Conservation (phyloP, 2,113 vertebrate genomes). For the Trogon melanurus region DNA sequence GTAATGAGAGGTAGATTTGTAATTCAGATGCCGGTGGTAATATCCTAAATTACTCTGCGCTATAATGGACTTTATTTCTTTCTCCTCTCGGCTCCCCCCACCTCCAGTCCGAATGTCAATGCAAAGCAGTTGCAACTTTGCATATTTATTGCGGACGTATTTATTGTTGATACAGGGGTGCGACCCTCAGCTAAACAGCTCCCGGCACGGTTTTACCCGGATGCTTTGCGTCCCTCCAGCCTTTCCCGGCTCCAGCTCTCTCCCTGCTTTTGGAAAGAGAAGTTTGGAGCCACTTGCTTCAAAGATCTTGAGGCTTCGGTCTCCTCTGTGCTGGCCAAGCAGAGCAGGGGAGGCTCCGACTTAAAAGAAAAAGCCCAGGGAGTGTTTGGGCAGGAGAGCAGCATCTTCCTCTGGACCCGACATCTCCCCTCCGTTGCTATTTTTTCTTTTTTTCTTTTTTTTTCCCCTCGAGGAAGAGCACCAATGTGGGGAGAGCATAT, state of each 20-base stretch:
- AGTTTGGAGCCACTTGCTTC: background rate
- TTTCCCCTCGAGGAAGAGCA: background rate
- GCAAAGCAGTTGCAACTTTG: slow-evolving; percentile 77
- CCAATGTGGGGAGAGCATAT: background rate
- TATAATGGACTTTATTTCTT: slow-evolving; percentile 74
- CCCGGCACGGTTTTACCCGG: background rate
- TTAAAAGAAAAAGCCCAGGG: too few species aligned
- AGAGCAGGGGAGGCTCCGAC: too few species aligned
- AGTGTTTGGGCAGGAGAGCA: background rate
- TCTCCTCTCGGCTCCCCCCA: slow-evolving; percentile 23
- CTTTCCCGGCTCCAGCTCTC: background rate
- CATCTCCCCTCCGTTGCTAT: background rate
- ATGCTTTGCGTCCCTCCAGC: background rate
- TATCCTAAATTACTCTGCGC: slow-evolving; percentile 80
- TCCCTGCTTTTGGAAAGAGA: background rate
- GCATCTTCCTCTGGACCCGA: background rate
- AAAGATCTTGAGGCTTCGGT: background rate
- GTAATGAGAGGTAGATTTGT: slow-evolving; percentile 87
- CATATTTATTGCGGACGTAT: slow-evolving; percentile 77
- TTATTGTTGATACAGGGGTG: slow-evolving; percentile 74
- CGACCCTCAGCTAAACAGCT: slow-evolving; percentile 61
- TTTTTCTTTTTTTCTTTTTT: too few species aligned
- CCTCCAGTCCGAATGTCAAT: slow-evolving; percentile 73
- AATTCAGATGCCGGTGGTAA: slow-evolving; percentile 83
- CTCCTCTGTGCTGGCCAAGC: background rate